Evolutionary conservation across 2,888 invertebrate species (phyloP), one percentile per base, ranked within the genome.

Genomic region (Trichopria drosophilae): DNA sequence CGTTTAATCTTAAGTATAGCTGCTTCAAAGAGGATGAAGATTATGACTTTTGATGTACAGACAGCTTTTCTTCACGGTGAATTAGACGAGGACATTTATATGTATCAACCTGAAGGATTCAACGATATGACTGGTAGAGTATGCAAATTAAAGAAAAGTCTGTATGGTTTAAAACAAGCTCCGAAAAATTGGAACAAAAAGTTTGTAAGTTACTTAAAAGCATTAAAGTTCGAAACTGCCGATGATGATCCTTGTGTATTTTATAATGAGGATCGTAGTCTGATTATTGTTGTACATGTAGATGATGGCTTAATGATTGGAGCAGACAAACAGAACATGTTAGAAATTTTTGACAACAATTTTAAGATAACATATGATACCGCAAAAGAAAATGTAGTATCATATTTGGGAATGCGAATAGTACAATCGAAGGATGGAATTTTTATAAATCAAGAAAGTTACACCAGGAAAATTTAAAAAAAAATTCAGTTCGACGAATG

Each of bases 131-230:
- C 51, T 2, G 43, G 34, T 10, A 24, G 31, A 15, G 59, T 59
- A 2, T 61, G 61, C 18, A 44, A 41, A 32, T 40, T 65, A 19
- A 56, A 46, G 13, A 64, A 54, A 53, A 58, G 59, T 46, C 41
- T 64, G 18, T 65, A 63, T 55, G 61, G 65, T 18, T 35, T 65
- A 15, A 64, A 64, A 41, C 62, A 65, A 57, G 55, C 65, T 3
- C 60, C 64, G 26, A 60, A 63, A 51, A 46, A 53, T 28, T 66
- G 63, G 60, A 63, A 66, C 36, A 35, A 60, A 12, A 63, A 48
- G 40, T 45, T 66, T 7, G 42, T 60, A 18, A 48, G 41, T 18
- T 60, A 51, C 37, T 46, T 63, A n/a, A 55, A 63, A 40, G 44
- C 51, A 22, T n/a, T 64, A 6, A 45, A 46, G 47, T 55, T 66